These are phyloP conservation scores for Protaetia brevitarsis DNA, from an alignment of 1,140 invertebrate species.

Conservation along the genomic window DNA sequence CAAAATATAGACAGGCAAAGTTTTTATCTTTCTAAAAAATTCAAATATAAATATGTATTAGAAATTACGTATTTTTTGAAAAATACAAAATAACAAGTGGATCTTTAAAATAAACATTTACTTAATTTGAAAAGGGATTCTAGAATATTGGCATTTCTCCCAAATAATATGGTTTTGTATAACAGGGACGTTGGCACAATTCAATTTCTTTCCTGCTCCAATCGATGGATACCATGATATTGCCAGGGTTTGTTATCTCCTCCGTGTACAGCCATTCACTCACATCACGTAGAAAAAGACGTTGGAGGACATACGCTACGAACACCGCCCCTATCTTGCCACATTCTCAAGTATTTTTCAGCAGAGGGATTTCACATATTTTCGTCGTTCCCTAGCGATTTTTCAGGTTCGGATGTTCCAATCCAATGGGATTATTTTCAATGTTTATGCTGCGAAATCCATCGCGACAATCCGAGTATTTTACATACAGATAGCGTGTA, in stretches of 20 bases:
- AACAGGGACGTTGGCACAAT: no score
- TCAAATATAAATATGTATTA: no score
- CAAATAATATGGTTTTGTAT: no score
- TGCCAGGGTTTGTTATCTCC: neutral
- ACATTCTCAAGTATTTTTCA: neutral
- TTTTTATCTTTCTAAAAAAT: no score
- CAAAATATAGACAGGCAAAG: no score
- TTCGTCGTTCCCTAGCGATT: neutral
- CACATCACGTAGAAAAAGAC: neutral
- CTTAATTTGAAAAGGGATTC: no score
- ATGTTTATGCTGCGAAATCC: slow-evolving; percentile 1
- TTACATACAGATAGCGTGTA: neutral
- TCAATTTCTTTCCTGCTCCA: no score
- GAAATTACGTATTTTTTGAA: no score
- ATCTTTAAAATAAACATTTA: no score
- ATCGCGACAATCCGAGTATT: neutral
- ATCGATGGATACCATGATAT: no score
- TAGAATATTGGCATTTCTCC: no score
- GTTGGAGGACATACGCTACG: neutral
- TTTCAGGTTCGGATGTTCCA: slow-evolving; percentile 5
- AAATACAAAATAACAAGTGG: no score
- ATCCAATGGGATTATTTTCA: neutral
- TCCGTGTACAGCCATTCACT: neutral
- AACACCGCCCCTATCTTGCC: neutral
- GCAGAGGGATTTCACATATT: neutral